Evolutionary conservation across 2,888 invertebrate genomes (phyloP), one percentile per base, ranked within the genome.

Genomic region (Drosophila rellima): DNA sequence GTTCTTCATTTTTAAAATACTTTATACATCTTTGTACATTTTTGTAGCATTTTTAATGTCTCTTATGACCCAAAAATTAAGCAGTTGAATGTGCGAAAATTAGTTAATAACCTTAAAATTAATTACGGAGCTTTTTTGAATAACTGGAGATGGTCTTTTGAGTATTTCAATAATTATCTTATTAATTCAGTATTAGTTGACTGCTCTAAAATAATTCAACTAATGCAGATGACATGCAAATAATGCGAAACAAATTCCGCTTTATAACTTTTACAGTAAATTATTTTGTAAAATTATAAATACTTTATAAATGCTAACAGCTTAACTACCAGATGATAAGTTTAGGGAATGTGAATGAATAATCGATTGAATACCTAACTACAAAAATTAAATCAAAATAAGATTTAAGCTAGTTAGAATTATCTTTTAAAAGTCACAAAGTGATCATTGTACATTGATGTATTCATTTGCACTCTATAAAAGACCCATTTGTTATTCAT

Each of bases 231-330:
- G 39, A 8, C 40, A 17, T 17, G 8, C 23, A 37, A 17, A 17
- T 52, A 5, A 20, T 40, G 31, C 31, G 40, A n/a, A 54, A 10
- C 40, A 18, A 54, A 42, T 42, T 40, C 40, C 52, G 40, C 4
- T 40, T 54, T 29, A 18, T 54, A 40, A 31, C 31, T 31, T 31
- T 54, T 40, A 29, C 31, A 31, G 20, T 54, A 31, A 20, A 42
- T 54, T 33, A 54, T 20, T 20, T 20, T 54, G 31, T 20, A 20
- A 20, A 26, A 10, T 15, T 54, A 42, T 13, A 35, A 47, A 31
- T 26, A 45, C 15, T 45, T 26, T 26, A 13, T 20, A 42, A 42
- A 20, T 13, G 20, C 7, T 1, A 11, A 15, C 1, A 17, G 13
- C 15, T 2, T 11, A 13, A 15, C 11, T 5, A 17, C 17, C 29